Conservation (phyloP, 2,113 vertebrate genomes). For the Peromyscus polionotus region DNA sequence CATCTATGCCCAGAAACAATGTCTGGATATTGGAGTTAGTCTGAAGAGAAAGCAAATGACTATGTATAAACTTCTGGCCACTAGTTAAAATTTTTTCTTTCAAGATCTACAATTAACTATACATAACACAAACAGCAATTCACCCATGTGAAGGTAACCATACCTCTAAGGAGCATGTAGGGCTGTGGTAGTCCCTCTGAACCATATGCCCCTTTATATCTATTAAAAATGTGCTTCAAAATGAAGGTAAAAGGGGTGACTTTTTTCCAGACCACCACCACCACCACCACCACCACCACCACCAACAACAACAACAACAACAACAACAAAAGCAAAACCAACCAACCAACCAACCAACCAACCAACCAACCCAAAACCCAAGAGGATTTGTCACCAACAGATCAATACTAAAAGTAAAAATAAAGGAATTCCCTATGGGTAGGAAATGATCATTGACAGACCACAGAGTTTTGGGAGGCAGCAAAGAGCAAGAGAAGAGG, state of each 20-base stretch:
- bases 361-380: background rate
- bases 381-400: background rate
- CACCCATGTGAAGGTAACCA: background rate
- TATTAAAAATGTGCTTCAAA: background rate
- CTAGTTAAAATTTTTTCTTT: background rate
- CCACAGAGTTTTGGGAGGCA: background rate
- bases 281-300: no score
- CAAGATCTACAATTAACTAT: background rate
- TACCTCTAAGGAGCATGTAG: background rate
- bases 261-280: background rate
- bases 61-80: no score
- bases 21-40: constrained; percentile 91
- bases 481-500: background rate
- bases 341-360: no score
- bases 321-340: background rate
- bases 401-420: background rate
- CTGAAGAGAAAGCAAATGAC: constrained; percentile 86
- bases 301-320: background rate
- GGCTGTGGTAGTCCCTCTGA: background rate
- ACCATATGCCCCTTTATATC: background rate
- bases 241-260: background rate
- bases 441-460: background rate
- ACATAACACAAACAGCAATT: background rate
- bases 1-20: constrained; percentile 91
- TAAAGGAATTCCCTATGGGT: background rate